Conservation (phyloP, 2,888 invertebrate species). For the Hydroisotoma schaefferi region DNA sequence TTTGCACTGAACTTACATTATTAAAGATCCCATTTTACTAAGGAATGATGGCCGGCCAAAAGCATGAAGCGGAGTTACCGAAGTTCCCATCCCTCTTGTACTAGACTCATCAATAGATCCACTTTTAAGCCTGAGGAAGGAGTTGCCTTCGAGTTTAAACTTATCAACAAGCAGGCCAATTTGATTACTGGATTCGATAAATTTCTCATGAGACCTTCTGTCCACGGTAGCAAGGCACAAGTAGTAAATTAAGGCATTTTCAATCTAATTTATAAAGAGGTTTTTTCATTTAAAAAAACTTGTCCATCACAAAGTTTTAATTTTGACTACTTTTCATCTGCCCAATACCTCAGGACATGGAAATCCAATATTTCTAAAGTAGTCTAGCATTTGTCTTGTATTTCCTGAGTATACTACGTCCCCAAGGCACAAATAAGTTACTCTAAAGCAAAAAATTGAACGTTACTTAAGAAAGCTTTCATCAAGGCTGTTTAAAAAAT, state of each 20-base stretch:
- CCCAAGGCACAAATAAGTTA: slow-evolving; percentile 83
- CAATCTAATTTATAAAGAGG: slow-evolving; percentile 55
- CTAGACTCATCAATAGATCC: slow-evolving; percentile 45
- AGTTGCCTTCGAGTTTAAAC: slow-evolving; percentile 79
- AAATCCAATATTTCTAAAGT: slow-evolving; percentile 92
- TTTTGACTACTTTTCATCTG: background rate
- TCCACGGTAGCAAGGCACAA: slow-evolving; percentile 73
- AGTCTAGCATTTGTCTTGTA: slow-evolving; percentile 86
- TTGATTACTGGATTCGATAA: slow-evolving; percentile 88
- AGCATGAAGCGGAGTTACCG: slow-evolving; percentile 60
- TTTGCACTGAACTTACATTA: slow-evolving; percentile 50
- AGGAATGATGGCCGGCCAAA: slow-evolving; percentile 69
- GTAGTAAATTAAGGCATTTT: slow-evolving; percentile 98
- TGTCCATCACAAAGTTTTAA: background rate
- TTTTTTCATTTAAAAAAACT: background rate
- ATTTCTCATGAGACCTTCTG: slow-evolving; percentile 79
- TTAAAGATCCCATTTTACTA: slow-evolving; percentile 64
- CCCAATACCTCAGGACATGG: slow-evolving; percentile 76
- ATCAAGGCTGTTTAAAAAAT: background rate
- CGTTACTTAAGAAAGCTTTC: background rate
- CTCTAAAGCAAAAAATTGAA: slow-evolving; percentile 53
- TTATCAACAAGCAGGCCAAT: slow-evolving; percentile 87
- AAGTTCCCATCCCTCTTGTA: slow-evolving; percentile 14
- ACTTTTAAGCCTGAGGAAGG: slow-evolving; percentile 56
- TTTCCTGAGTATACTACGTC: slow-evolving; percentile 89